phyloP scores from a whole-genome alignment of 2,113 vertebrate genomes.

The Diglossa brunneiventris region DNA sequence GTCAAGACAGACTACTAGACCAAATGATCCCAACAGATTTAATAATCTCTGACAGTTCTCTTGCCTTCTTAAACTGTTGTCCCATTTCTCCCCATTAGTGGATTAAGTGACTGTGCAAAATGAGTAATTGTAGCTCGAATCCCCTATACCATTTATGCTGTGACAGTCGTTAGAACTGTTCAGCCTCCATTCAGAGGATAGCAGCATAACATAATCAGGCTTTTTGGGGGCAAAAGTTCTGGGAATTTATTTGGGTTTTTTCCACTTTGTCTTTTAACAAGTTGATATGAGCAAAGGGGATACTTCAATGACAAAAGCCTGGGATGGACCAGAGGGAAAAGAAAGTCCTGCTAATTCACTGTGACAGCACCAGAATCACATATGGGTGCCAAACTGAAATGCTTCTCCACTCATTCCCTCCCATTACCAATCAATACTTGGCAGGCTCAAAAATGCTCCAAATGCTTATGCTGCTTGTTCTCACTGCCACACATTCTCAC shows the following conservation, averaged over 20 bases:
- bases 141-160: neutral
- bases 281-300: neutral
- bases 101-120: slow-evolving; percentile 54
- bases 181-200: neutral
- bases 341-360: slow-evolving; percentile 46
- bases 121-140: slow-evolving; percentile 35
- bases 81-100: slow-evolving; percentile 45
- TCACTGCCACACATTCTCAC: neutral
- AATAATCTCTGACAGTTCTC: slow-evolving; percentile 51
- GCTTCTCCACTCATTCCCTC: slow-evolving; percentile 36
- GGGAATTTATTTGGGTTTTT: neutral
- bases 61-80: slow-evolving; percentile 54
- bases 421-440: slow-evolving; percentile 32
- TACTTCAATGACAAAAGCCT: slow-evolving; percentile 43
- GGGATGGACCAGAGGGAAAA: neutral
- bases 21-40: slow-evolving; percentile 29
- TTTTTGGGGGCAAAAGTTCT: neutral
- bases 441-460: slow-evolving; percentile 5
- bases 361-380: slow-evolving; percentile 54
- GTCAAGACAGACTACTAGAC: slow-evolving; percentile 38
- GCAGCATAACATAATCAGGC: neutral
- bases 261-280: neutral
- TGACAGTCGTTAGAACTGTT: neutral
- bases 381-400: slow-evolving; percentile 43
- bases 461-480: slow-evolving; percentile 4